Conservation (phyloP, 1,140 invertebrate species). For the Leptinotarsa lineolata region DNA sequence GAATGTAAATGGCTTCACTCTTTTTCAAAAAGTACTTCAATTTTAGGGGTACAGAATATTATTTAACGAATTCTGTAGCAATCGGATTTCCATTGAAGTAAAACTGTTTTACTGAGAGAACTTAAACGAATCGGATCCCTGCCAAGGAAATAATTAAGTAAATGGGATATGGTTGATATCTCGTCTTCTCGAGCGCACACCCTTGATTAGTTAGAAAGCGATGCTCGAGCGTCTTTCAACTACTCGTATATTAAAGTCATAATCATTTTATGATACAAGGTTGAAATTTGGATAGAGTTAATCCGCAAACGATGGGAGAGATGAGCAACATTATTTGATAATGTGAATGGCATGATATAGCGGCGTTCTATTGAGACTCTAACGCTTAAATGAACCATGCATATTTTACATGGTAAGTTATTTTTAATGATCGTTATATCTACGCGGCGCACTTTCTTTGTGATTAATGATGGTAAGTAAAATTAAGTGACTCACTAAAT, state of each 20-base stretch:
- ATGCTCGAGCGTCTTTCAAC: not conserved
- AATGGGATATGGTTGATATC: conserved; percentile 6
- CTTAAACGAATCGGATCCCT: not conserved
- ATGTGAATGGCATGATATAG: not conserved
- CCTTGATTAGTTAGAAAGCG: not conserved
- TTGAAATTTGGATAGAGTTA: not conserved
- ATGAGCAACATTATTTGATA: not conserved
- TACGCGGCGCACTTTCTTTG: conserved; percentile 1
- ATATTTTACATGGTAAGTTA: not conserved
- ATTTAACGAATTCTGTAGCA: too few species aligned
- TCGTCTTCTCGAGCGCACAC: not conserved
- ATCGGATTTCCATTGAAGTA: not conserved
- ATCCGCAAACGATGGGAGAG: not conserved
- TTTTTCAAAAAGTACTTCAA: too few species aligned
- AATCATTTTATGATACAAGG: not conserved
- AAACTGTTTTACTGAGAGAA: not conserved
- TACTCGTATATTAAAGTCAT: not conserved
- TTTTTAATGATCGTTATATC: conserved; percentile 6
- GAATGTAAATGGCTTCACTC: too few species aligned
- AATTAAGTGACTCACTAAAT: conserved; percentile 2
- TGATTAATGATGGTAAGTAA: not conserved
- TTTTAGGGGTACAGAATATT: too few species aligned
- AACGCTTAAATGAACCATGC: conserved; percentile 1
- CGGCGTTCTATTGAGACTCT: not conserved
- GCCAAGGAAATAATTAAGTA: not conserved